Evolutionary conservation across 2,113 vertebrate genomes (phyloP).

Genomic region (Parotia lawesii): DNA sequence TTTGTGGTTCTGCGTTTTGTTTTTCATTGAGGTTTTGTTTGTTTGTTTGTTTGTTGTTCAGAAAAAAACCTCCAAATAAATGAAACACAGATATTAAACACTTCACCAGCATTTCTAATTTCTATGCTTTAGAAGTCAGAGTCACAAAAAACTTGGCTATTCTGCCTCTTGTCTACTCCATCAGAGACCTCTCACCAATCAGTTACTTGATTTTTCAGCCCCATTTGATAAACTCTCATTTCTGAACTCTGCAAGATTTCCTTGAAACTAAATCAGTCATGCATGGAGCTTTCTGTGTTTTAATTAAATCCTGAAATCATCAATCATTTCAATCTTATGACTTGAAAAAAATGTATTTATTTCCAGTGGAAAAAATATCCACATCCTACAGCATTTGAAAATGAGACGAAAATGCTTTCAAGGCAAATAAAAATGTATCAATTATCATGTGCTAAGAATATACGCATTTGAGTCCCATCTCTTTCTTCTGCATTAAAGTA

Average conservation of each 20-base stretch:
- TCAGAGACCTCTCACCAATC: background rate
- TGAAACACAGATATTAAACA: background rate
- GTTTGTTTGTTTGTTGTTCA: background rate
- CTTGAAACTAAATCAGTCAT: constrained; percentile 11
- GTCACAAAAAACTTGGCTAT: background rate
- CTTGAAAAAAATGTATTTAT: background rate
- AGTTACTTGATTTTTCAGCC: background rate
- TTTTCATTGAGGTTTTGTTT: background rate
- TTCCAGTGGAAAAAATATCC: background rate
- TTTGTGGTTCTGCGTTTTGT: background rate
- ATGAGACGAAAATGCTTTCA: background rate
- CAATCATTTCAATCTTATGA: background rate
- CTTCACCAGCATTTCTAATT: background rate
- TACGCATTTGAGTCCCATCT: background rate
- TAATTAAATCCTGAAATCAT: constrained; percentile 38
- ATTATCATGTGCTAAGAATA: background rate
- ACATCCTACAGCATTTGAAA: background rate
- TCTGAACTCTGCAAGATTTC: constrained; percentile 12
- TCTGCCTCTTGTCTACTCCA: background rate
- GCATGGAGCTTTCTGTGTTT: background rate
- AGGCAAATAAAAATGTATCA: background rate
- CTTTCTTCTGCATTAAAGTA: background rate
- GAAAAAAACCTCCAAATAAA: background rate
- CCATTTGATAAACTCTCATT: background rate
- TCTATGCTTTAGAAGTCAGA: background rate